Evolutionary conservation across 2,113 vertebrate genomes (phyloP).

Genomic region (Ranitomeya imitator): DNA sequence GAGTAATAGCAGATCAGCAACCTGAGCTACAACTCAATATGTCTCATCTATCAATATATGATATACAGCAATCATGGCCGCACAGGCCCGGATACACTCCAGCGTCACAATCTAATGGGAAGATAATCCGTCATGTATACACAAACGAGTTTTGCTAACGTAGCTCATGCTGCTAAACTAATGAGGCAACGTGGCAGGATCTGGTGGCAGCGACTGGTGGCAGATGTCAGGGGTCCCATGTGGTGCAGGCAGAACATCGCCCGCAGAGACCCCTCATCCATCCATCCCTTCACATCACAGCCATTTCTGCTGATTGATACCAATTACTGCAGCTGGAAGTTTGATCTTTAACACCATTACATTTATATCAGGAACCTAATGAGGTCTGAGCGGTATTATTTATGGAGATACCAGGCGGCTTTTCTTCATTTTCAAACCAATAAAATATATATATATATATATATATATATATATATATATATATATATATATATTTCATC

Average conservation of each 20-base stretch:
- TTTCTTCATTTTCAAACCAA: not conserved
- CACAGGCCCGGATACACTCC: not conserved
- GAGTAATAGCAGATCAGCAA: not conserved
- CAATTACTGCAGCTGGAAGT: not conserved
- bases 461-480: too few species aligned
- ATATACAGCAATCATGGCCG: not conserved
- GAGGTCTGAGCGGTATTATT: not conserved
- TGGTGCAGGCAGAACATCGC: not conserved
- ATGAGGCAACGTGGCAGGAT: slow-evolving; percentile 22
- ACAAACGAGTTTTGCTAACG: slow-evolving; percentile 15
- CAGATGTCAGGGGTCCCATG: slow-evolving; percentile 33
- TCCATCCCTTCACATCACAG: slow-evolving; percentile 11
- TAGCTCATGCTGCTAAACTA: slow-evolving; percentile 33
- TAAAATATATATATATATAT: too few species aligned
- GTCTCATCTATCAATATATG: not conserved
- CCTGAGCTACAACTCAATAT: too few species aligned
- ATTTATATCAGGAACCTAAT: not conserved
- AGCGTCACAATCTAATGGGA: not conserved
- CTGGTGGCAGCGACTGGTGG: not conserved
- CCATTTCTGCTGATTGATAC: not conserved
- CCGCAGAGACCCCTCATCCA: not conserved
- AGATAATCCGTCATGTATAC: slow-evolving; percentile 26
- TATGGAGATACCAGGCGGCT: not conserved
- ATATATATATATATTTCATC: not conserved
- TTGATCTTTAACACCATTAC: not conserved